Conservation (phyloP, 1,140 invertebrate species). For the Tetramorium alpestre region DNA sequence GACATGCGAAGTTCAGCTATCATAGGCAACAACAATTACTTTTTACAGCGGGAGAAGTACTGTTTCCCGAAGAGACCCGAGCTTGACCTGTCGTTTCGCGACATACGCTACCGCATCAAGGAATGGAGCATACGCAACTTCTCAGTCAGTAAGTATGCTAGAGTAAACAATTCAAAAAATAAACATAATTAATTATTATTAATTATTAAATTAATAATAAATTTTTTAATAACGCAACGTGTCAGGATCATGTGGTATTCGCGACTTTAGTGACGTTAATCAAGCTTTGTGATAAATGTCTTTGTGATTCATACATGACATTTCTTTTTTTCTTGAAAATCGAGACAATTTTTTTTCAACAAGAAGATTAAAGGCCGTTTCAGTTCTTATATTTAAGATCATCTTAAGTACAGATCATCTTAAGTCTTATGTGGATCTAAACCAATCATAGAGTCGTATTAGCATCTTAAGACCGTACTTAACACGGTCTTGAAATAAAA, state of each 20-base stretch:
- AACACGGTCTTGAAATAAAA: too few species aligned
- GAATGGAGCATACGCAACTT: conserved; percentile 80
- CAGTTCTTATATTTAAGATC: too few species aligned
- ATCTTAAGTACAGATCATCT: too few species aligned
- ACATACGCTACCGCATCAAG: conserved; percentile 79
- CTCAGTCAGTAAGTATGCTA: conserved; percentile 73
- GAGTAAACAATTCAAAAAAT: not conserved
- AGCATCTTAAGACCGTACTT: too few species aligned
- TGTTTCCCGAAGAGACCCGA: conserved; percentile 83
- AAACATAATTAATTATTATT: not conserved
- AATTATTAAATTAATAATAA: not conserved
- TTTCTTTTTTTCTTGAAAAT: not conserved
- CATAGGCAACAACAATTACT: conserved; percentile 79
- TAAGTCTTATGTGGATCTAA: too few species aligned
- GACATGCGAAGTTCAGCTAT: conserved; percentile 75
- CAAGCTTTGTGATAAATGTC: not conserved
- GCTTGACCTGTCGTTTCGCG: conserved; percentile 79
- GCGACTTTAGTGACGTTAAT: not conserved
- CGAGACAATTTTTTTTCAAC: not conserved
- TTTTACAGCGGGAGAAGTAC: conserved; percentile 79
- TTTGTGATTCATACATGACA: not conserved
- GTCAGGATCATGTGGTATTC: not conserved
- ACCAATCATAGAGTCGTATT: too few species aligned
- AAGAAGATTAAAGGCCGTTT: not conserved
- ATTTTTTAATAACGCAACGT: not conserved